Evolutionary conservation across 2,888 invertebrate genomes (phyloP), one percentile per base, ranked within the genome.

Genomic region (Schizotus pectinicornis): DNA sequence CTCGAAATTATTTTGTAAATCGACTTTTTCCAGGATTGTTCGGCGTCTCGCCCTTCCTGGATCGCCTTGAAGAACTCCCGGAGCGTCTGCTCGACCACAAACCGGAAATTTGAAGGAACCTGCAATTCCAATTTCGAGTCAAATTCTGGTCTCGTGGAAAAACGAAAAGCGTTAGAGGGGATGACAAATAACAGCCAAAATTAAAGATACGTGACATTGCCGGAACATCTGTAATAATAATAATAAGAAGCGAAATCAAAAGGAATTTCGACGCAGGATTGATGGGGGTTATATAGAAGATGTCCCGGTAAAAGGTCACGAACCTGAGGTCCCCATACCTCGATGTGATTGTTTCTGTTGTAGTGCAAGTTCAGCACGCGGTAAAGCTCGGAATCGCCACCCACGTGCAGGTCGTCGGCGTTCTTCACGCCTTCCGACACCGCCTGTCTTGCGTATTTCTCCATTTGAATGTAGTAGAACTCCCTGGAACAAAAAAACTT

Each of bases 381-480:
- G 85, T 97, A 98, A 71, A 99, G 88, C 82, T 99, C 99, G 61
- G 95, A 95, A 82, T 99, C 98, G 56, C 89, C 89, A 62, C 92
- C 92, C 57, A 99, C 96, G 79, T 91, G 91, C 60, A 99, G 85
- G 77, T 98, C 97, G 68, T 98, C 97, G 12, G 91, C 88, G 74
- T 88, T 88, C 81, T 95, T 94, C 73, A 95, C 87, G 62, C 98
- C 98, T 83, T 99, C 98, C 71, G 95, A 94, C 74, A 99, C 91
- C 45, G 97, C 95, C 82, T 98, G 98, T 71, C 98, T 88, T 63
- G 98, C 98, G 83, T 97, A 99, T 82, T 99, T 99, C 85, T 99
- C 99, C 98, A 99, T 99, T 84, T 99, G 99, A 79, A 99, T 99
- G 85, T 99, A 99, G 88, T 96, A 99, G 86, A 99, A 99, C 85